Base-by-base conservation (phyloP, 2,113 vertebrate species). In the Larimichthys polyactis region DNA sequence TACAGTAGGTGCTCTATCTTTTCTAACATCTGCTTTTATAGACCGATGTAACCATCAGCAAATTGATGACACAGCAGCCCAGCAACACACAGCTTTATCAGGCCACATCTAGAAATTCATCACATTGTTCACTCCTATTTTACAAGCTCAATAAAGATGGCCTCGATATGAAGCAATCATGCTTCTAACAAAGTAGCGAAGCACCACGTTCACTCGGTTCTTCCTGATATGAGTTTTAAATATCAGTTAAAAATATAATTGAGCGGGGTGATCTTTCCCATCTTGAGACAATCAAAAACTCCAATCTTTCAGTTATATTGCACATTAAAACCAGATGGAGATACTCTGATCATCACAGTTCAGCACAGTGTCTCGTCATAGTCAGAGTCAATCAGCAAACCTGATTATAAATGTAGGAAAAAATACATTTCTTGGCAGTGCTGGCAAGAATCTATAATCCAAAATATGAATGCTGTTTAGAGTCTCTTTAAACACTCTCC, bases 1-100 rank as follows among this genome's bases (percentile, higher is more conserved):
- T 40, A 40, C 36, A 40, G 44, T 14, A 15, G 8, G 20, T 52
- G 24, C 44, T 72, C 46, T 60, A 46, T 76, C 54, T 40, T 71
- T 48, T 46, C 10, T 15, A 58, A 65, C 59, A 71, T 75, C 67
- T 76, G 55, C 60, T 71, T 54, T 68, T 49, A 51, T 11, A 80
- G 69, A 65, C 17, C 27, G 62, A 67, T 40, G 58, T 29, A 51
- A 51, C 48, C 59, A 36, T 54, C 44, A 44, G 22, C 15, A 78
- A 62, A 76, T 15, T 79, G 74, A 72, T 81, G 67, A 84, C 55
- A 64, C 24, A 78, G 59, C 63, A 65, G 27, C 11, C 5, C n/a
- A 5, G 54, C n/a, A 20, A 80, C 43, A 70, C 27, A 20, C 62
- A 62, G 70, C 49, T 36, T 71, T 64, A 72, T 75, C 36, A 55